Evolutionary conservation across 2,797 vertebrate species (phyloP).

Genomic region (Salarias fasciatus): DNA sequence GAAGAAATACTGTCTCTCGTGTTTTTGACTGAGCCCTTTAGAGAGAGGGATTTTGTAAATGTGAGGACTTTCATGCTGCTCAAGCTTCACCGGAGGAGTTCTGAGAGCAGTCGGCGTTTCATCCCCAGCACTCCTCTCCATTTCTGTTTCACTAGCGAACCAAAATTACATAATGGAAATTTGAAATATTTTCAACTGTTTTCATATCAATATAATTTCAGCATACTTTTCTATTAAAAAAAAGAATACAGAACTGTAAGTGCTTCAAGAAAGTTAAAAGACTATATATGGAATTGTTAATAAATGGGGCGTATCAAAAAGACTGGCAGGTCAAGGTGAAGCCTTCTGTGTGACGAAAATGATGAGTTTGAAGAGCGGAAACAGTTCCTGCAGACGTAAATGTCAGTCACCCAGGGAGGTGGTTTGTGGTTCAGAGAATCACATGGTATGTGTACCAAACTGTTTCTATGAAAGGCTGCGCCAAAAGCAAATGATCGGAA

Average conservation of each 20-base stretch:
- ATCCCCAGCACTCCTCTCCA: too few species aligned
- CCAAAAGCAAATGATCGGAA: background rate
- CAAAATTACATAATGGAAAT: too few species aligned
- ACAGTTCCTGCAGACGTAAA: constrained; percentile 23
- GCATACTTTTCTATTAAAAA: too few species aligned
- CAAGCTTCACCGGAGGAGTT: constrained; percentile 41
- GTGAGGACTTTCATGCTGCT: constrained; percentile 46
- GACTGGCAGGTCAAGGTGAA: background rate
- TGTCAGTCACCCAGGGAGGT: constrained; percentile 52
- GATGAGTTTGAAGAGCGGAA: constrained; percentile 5
- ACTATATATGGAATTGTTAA: too few species aligned
- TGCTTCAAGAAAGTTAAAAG: too few species aligned
- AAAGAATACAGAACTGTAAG: too few species aligned
- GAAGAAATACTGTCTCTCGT: constrained; percentile 34
- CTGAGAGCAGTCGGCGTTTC: too few species aligned
- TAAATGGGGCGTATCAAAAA: background rate
- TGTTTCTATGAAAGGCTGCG: background rate
- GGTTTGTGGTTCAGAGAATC: constrained; percentile 34
- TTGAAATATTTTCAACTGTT: too few species aligned
- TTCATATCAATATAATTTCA: too few species aligned
- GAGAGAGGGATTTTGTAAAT: constrained; percentile 57
- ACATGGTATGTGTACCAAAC: background rate
- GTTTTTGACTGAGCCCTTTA: constrained; percentile 40
- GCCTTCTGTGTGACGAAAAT: background rate
- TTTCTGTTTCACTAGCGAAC: too few species aligned